Evolutionary conservation across 2,797 vertebrate genomes (phyloP).

Genomic region (Sus cebifrons): DNA sequence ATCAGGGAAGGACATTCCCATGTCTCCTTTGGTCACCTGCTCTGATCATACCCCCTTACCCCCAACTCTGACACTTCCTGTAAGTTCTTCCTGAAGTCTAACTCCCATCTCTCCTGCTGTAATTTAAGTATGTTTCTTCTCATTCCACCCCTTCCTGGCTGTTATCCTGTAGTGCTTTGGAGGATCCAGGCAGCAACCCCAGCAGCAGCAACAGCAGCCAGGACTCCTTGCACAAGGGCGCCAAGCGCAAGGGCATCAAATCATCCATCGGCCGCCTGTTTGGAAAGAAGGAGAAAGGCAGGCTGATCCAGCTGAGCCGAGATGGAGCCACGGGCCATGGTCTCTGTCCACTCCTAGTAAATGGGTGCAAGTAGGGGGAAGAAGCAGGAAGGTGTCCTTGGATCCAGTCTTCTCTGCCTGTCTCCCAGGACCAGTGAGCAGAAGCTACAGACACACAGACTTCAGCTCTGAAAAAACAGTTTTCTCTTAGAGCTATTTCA

Average conservation of each 20-base stretch:
- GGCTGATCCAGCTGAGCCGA: conserved; percentile 93
- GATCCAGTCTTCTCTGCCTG: background rate
- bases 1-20: background rate
- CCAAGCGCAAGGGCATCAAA: conserved; percentile 98
- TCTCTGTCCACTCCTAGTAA: conserved; percentile 82
- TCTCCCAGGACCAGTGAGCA: background rate
- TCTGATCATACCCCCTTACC: background rate
- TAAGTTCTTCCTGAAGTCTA: background rate
- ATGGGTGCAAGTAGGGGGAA: background rate
- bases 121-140: conserved; percentile 73
- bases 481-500: background rate
- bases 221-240: conserved; percentile 92
- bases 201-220: conserved; percentile 92
- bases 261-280: conserved; percentile 97
- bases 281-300: conserved; percentile 97
- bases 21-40: background rate
- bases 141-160: conserved; percentile 64
- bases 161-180: conserved; percentile 87
- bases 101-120: background rate
- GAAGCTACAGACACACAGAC: background rate
- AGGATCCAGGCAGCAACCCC: conserved; percentile 91
- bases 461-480: background rate
- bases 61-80: background rate
- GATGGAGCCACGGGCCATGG: conserved; percentile 92
- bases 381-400: background rate